phyloP scores from a whole-genome alignment of 2,797 vertebrate genomes.

The Ptychadena robeensis region DNA sequence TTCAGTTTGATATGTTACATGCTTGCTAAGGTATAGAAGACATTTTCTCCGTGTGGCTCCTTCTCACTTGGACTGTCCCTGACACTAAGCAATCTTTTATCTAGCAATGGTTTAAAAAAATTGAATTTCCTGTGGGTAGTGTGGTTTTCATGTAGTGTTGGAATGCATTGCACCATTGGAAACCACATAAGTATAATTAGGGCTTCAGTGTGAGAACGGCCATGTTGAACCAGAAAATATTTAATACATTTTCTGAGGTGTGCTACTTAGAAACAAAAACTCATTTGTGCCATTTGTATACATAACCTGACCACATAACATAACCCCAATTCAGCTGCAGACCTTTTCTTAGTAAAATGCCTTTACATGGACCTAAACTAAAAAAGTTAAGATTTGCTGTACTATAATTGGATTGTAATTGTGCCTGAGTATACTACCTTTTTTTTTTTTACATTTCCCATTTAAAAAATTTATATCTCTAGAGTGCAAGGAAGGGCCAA shows the following conservation, averaged over 20 bases:
- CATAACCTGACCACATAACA: background rate
- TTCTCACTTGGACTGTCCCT: no score
- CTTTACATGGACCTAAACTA: background rate
- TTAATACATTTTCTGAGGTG: background rate
- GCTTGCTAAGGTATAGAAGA: no score
- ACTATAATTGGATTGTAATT: background rate
- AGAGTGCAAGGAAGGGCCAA: no score
- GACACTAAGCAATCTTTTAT: no score
- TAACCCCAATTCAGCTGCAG: background rate
- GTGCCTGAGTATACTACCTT: background rate
- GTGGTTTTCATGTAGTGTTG: background rate
- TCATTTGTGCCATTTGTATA: background rate
- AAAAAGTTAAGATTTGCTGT: background rate
- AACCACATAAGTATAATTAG: background rate
- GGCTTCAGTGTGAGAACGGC: background rate
- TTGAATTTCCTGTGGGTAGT: background rate
- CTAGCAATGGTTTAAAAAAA: no score
- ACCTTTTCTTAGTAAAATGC: background rate
- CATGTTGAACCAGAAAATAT: background rate
- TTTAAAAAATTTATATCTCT: no score
- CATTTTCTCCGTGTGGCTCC: no score
- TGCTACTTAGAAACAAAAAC: background rate
- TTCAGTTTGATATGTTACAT: no score
- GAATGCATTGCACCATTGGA: background rate
- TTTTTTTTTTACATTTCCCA: no score